Evolutionary conservation across 2,888 invertebrate species (phyloP), one percentile per base, ranked within the genome.

Genomic region (Lepidonotus clava): DNA sequence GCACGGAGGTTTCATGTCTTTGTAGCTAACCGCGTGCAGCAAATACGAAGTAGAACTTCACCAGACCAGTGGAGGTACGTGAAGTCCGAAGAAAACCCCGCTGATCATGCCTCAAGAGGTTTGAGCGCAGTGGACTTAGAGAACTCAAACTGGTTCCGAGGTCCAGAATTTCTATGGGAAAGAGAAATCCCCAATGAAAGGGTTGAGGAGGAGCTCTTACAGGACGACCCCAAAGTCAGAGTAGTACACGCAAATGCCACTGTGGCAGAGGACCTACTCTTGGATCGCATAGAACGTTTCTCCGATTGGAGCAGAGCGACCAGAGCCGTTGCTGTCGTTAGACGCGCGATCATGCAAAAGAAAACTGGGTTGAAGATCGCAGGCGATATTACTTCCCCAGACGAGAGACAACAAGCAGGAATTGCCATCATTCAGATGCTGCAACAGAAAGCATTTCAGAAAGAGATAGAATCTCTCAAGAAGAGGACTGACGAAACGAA

Each of bases 31-130:
- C 34, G 91, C 61, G 90, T 92, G 1, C 41, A 88, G 8, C 61
- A 88, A 80, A 91, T 92, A 5, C 88, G 89, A 56, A n/a, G n/a
- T n/a, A 80, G 83, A 0, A 76, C 89, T 8, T 34, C 87, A 11
- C 66, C 83, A n/a, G 83, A 88, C 0, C 76, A 88, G 8, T 91
- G 91, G 91, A 66, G 87, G 76, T 90, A 92, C 86, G 89, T 92
- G 0, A 86, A 86, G 0, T 89, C 90, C 0, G 71, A 88, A 0
- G 83, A 88, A 8, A 93, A 93, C 87, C 92, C 93, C n/a, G 92
- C 92, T 0, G 92, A 93, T 66, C 86, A 90, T 38, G 90, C 11
- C 0, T 90, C 92, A 0, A 38, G 90, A 46, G 91, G 91, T 34
- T 36, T 87, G 28, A 85, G 85, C 0, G 40, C 87, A 11, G 53